Conservation (phyloP, 2,797 vertebrate genomes). For the Leptodactylus fallax region DNA sequence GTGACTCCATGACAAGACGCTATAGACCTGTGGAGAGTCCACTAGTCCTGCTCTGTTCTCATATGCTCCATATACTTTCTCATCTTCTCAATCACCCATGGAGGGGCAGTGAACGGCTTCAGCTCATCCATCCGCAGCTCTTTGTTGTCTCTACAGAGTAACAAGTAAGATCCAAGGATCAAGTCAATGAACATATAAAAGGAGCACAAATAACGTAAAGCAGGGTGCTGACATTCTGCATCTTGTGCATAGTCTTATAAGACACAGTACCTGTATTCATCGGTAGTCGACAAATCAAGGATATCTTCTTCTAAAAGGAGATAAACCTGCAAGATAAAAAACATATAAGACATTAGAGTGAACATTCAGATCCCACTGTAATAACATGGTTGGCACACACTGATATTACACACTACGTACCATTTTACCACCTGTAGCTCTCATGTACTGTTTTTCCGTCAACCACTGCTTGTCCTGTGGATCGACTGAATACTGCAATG, state of each 20-base stretch:
- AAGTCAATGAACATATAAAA: background rate
- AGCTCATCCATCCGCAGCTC: constrained; percentile 91
- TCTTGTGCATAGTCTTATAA: too few relatives aligned
- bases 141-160: constrained; percentile 80
- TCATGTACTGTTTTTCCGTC: constrained; percentile 95
- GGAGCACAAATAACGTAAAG: background rate
- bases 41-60: constrained; percentile 78
- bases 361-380: background rate
- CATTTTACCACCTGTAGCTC: constrained; percentile 97
- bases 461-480: constrained; percentile 98
- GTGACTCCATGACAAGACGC: background rate
- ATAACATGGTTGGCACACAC: background rate
- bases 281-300: constrained; percentile 86
- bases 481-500: constrained; percentile 91
- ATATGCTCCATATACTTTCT: constrained; percentile 89
- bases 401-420: constrained; percentile 74
- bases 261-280: constrained; percentile 88
- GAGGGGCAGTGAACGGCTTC: constrained; percentile 85
- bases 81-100: constrained; percentile 96
- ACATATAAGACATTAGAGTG: background rate
- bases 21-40: background rate
- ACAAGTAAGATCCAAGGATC: background rate
- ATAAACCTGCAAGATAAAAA: constrained; percentile 82
- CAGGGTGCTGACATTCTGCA: background rate
- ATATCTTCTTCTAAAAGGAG: constrained; percentile 95